Percentiles rank a stretch among this genome's conserved stretches.
Conservation (phyloP, 2,888 invertebrate species). For the Mesorhabditis belari region DNA sequence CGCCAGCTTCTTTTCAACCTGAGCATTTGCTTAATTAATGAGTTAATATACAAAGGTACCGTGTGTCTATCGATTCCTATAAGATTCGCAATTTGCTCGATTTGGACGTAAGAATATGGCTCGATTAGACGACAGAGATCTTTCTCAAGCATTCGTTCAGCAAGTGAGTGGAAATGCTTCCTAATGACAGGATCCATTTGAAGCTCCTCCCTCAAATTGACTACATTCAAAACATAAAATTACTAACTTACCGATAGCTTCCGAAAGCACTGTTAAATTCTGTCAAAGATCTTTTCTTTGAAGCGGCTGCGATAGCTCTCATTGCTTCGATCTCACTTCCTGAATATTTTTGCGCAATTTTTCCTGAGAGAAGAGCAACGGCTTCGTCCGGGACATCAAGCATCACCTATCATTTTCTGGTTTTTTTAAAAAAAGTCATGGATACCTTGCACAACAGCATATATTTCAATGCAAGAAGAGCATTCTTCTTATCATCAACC, state of each 20-base stretch:
- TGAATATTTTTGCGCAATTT: conserved; percentile 88
- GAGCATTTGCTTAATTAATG: conserved; percentile 13
- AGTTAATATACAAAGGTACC: background rate
- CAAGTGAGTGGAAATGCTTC: conserved; percentile 91
- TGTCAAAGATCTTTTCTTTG: conserved; percentile 85
- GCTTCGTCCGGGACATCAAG: conserved; percentile 44
- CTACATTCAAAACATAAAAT: background rate
- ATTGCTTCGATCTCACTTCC: conserved; percentile 76
- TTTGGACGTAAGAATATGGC: conserved; percentile 89
- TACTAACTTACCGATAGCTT: background rate
- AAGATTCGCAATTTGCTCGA: conserved; percentile 43
- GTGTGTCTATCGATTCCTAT: conserved; percentile 53
- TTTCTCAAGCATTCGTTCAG: conserved; percentile 97
- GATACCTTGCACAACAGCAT: conserved; percentile 94
- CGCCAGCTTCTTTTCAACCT: conserved; percentile 93
- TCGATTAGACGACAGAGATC: conserved; percentile 96
- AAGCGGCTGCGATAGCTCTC: conserved; percentile 90
- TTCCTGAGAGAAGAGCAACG: conserved; percentile 71
- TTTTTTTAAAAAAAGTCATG: background rate
- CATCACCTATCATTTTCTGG: conserved; percentile 28
- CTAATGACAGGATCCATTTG: conserved; percentile 71
- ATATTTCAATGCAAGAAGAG: conserved; percentile 90
- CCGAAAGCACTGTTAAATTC: conserved; percentile 73
- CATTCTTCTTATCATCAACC: conserved; percentile 76
- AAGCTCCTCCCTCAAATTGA: conserved; percentile 30